phyloP scores from a whole-genome alignment of 1,140 invertebrate genomes.

The Drosophila nigrodunni region DNA sequence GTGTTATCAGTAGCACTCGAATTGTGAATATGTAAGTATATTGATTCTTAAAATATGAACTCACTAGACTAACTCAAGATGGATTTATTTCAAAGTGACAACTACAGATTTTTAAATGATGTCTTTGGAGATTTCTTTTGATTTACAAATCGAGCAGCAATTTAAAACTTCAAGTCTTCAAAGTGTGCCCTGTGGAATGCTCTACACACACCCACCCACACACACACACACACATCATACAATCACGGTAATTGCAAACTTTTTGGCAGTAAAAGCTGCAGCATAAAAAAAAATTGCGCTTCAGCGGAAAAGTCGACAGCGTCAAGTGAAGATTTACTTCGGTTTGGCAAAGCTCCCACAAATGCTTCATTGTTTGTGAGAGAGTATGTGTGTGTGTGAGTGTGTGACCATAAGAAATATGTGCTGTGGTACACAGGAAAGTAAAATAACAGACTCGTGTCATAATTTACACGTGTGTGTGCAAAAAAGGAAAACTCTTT shows the following conservation, averaged over 20 bases:
- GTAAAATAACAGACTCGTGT: slow-evolving; percentile 56
- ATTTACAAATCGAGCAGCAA: slow-evolving; percentile 44
- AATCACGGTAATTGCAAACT: slow-evolving; percentile 61
- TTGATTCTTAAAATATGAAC: background rate
- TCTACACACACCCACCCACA: slow-evolving; percentile 14
- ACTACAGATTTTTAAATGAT: slow-evolving; percentile 11
- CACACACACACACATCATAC: slow-evolving; percentile 23
- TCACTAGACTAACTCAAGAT: too few species aligned
- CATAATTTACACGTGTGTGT: slow-evolving; percentile 57
- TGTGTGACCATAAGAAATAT: slow-evolving; percentile 45
- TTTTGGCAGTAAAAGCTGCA: slow-evolving; percentile 49
- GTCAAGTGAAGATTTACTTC: slow-evolving; percentile 60
- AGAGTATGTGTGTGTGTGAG: slow-evolving; percentile 14
- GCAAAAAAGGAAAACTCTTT: background rate
- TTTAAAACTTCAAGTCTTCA: slow-evolving; percentile 41
- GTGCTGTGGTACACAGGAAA: slow-evolving; percentile 47
- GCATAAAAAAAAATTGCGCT: slow-evolving; percentile 22
- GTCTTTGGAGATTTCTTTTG: slow-evolving; percentile 36
- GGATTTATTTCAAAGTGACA: background rate
- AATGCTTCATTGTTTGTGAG: slow-evolving; percentile 21
- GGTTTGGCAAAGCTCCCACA: slow-evolving; percentile 57
- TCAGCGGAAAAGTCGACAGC: slow-evolving; percentile 49
- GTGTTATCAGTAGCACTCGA: background rate
- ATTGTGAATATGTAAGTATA: background rate
- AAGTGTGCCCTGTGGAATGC: slow-evolving; percentile 53